Evolutionary conservation across 2,113 vertebrate genomes (phyloP).

Genomic region (Cervus canadensis): DNA sequence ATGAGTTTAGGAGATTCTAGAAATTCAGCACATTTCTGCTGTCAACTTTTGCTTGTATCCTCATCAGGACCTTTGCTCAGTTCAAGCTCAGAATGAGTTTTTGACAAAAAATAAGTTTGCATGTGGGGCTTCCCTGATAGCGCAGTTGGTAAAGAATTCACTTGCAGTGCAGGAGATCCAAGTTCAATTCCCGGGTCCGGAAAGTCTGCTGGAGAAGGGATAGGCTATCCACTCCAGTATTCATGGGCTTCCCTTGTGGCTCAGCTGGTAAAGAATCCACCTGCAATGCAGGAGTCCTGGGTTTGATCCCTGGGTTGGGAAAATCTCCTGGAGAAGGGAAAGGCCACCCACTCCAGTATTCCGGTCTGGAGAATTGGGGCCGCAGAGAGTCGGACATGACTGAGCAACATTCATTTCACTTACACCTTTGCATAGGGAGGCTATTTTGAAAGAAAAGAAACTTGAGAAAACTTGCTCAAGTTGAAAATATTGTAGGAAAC

Average conservation of each 20-base stretch:
- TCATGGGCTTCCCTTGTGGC: neutral
- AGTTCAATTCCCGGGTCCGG: neutral
- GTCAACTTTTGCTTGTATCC: neutral
- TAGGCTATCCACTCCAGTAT: neutral
- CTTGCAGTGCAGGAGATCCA: neutral
- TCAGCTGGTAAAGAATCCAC: neutral
- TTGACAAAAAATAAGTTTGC: neutral
- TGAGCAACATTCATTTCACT: neutral
- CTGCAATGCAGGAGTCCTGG: neutral
- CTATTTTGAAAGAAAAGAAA: slow-evolving; percentile 31
- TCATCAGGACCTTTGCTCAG: neutral
- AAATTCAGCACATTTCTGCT: neutral
- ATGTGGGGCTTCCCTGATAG: neutral
- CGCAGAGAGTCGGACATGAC: neutral
- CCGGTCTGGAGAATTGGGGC: neutral
- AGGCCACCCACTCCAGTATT: neutral
- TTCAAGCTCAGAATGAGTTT: neutral
- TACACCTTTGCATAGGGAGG: neutral
- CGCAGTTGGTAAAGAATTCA: neutral
- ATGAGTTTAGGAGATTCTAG: neutral
- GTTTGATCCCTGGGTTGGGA: neutral
- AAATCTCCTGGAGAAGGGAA: neutral
- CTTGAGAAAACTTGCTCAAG: neutral
- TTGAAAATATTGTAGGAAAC: slow-evolving; percentile 1
- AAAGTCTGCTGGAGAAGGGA: neutral